Base-by-base conservation (phyloP, 1,140 invertebrate genomes). In the Cherax destructor region DNA sequence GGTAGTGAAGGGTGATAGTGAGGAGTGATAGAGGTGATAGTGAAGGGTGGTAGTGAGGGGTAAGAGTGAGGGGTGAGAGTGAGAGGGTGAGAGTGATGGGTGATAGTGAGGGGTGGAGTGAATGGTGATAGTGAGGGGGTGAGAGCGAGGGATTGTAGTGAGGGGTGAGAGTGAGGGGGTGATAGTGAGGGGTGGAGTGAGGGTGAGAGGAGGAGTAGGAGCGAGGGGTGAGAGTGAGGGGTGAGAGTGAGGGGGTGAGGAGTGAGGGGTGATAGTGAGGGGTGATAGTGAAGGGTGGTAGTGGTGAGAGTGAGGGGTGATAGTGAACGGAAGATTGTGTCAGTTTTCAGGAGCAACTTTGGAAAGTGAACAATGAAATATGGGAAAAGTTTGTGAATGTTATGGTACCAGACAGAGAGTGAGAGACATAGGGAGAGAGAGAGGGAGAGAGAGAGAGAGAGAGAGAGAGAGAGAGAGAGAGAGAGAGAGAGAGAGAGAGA, bases 401-500 rank as follows among this genome's bases (percentile, higher is more conserved):
- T 65, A 65, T 65, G 16, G 61, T 65, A 1, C 52, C 52, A 56
- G 52, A 56, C 1, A 56, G 52, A 56, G 52, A 56, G 52, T 1
- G 52, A 56, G 52, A 56, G 52, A 56, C 1, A 56, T 1, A 56
- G 52, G 3, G 52, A 56, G 52, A 56, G 52, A 56, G 52, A 56
- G 52, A 56, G 52, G 3, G 52, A 56, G 74, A 47, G 47, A 77
- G 10, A 77, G 74, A 47, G 74, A 77, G 74, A 24, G 74, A 47
- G 24, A 77, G 24, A 11, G n/a, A 47, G 74, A 47, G 24, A 47
- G 47, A 24, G 74, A 11, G 74, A 77, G 74, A n/a, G 24, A 18
- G 74, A 47, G 74, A 77, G 74, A 77, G 74, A 47, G 77, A 50
- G 41, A 18, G 41, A 50, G 72, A 74, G 72, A 74, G 72, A 74